These are phyloP conservation scores for Caerostris darwini DNA, from an alignment of 1,140 invertebrate species.

Conservation along the genomic window DNA sequence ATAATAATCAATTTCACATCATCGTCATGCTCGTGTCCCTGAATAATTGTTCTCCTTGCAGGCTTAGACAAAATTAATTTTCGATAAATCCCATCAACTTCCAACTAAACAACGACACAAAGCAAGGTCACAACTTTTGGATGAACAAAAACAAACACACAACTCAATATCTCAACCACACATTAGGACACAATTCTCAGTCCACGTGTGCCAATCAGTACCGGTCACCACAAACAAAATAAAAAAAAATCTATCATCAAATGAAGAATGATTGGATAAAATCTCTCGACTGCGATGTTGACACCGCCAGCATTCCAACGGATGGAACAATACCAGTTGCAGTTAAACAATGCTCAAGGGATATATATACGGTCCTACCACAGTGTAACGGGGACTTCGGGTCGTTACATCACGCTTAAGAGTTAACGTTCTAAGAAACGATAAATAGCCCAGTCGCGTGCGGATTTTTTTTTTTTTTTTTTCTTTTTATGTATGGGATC, in stretches of 20 bases:
- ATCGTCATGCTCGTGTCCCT: not conserved
- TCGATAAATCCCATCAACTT: not conserved
- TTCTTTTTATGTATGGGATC: slow-evolving; percentile 14
- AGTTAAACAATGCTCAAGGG: slow-evolving; percentile 6
- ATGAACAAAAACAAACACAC: not conserved
- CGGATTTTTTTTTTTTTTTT: not conserved
- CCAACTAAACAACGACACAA: not conserved
- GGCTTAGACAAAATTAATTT: not conserved
- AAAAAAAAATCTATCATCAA: not conserved
- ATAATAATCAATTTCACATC: too few relatives aligned
- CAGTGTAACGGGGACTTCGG: slow-evolving; percentile 6
- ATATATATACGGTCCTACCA: not conserved
- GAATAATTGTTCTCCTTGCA: not conserved
- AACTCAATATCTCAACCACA: not conserved
- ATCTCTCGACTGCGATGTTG: not conserved
- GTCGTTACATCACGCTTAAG: not conserved
- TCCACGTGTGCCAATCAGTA: not conserved
- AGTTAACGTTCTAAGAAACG: not conserved
- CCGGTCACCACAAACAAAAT: not conserved
- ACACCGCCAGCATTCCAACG: slow-evolving; percentile 13
- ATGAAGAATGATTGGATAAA: not conserved
- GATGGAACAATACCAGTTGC: not conserved
- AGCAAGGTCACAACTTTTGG: not conserved
- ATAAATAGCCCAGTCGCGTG: not conserved
- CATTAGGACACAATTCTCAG: not conserved